phyloP scores from a whole-genome alignment of 2,888 invertebrate species.

The Zonitis immaculata region DNA sequence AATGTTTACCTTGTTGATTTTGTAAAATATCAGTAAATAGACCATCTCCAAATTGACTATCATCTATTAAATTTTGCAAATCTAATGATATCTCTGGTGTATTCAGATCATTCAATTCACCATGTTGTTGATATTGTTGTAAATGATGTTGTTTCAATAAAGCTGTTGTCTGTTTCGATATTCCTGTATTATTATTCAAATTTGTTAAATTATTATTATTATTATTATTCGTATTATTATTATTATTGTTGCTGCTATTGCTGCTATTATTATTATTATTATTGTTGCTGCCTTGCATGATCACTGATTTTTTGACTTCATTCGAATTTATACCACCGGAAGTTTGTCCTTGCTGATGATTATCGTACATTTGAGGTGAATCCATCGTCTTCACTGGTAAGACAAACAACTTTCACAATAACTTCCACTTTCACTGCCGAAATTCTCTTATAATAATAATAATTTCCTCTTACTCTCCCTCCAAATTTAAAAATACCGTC shows the following conservation, averaged over 20 bases:
- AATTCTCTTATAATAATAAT: slow-evolving; percentile 16
- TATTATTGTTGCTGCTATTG: slow-evolving; percentile 49
- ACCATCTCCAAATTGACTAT: slow-evolving; percentile 81
- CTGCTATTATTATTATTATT: slow-evolving; percentile 41
- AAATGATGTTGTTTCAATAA: slow-evolving; percentile 63
- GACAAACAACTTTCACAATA: slow-evolving; percentile 6
- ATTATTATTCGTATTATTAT: slow-evolving; percentile 45
- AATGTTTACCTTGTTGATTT: slow-evolving; percentile 48
- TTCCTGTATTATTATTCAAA: slow-evolving; percentile 48
- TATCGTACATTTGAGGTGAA: slow-evolving; percentile 85
- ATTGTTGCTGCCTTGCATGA: slow-evolving; percentile 47
- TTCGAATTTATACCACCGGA: slow-evolving; percentile 59
- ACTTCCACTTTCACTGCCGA: slow-evolving; percentile 39
- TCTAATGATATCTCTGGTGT: slow-evolving; percentile 90
- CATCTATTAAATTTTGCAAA: slow-evolving; percentile 87
- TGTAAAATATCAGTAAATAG: slow-evolving; percentile 80
- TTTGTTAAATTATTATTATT: slow-evolving; percentile 49
- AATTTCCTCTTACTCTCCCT: slow-evolving; percentile 14
- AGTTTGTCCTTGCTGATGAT: slow-evolving; percentile 53
- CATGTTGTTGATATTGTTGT: slow-evolving; percentile 70
- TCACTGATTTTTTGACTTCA: slow-evolving; percentile 50
- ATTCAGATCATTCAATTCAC: slow-evolving; percentile 82
- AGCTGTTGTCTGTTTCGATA: slow-evolving; percentile 55
- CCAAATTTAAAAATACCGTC: slow-evolving; percentile 5
- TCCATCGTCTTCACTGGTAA: slow-evolving; percentile 54